These are phyloP conservation scores for Leucopsar rothschildi DNA, from an alignment of 2,113 vertebrate genomes.

Conservation along the genomic window DNA sequence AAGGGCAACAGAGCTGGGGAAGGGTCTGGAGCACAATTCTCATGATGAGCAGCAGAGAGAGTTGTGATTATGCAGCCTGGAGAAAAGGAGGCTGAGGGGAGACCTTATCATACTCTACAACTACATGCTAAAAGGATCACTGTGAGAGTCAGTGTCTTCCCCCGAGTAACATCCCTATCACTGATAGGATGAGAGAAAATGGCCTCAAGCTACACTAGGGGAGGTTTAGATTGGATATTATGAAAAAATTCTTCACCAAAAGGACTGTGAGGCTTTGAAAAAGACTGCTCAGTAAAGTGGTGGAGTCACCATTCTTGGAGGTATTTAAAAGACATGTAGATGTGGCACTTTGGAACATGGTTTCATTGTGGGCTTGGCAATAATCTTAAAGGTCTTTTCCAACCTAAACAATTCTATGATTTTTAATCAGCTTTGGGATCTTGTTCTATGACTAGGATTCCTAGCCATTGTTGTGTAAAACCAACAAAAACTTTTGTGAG, in stretches of 20 bases:
- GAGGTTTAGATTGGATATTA: background rate
- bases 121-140: background rate
- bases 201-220: background rate
- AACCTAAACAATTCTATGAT: background rate
- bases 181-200: background rate
- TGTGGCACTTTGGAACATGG: background rate
- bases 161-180: background rate
- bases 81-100: background rate
- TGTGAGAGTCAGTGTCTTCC: background rate
- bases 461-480: background rate
- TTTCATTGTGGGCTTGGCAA: background rate
- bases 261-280: background rate
- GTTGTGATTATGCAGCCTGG: background rate
- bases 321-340: background rate
- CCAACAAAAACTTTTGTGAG: background rate
- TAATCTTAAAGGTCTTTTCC: background rate
- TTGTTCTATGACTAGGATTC: background rate
- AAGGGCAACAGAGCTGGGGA: background rate
- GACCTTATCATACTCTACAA: fast-evolving
- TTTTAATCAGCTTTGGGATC: background rate
- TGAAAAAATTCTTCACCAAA: background rate
- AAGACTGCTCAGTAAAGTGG: background rate
- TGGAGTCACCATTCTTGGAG: background rate
- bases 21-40: background rate
- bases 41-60: background rate